Evolutionary conservation across 2,113 vertebrate species (phyloP), one percentile per base, ranked within the genome.

Genomic region (Synodontis membranacea): DNA sequence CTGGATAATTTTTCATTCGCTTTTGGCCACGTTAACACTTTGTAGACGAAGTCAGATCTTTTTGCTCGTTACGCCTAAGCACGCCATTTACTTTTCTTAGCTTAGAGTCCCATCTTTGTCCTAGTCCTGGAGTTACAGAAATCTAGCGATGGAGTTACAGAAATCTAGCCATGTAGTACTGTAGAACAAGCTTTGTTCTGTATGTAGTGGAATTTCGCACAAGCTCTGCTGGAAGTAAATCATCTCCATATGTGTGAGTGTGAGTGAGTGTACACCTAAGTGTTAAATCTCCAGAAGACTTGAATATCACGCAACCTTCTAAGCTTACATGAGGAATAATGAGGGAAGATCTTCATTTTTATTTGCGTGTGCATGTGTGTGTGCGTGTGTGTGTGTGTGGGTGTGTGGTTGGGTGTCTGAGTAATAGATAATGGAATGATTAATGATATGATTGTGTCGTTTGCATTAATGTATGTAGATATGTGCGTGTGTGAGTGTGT

Each of bases 1-100:
- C n/a, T 52, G 75, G 31, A 52, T 3, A 31, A 79, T 76, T 79
- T 72, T 79, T 78, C 74, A 66, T 66, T 85, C 21, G 19, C 21
- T 64, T 60, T 50, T 85, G 39, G 28, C 37, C 19, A 60, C 39
- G 17, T 46, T 42, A 76, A 28, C 46, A 54, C 39, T 54, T 56
- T 54, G n/a, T 78, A 2, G 31, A 50, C 19, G 34, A 42, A 31
- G 44, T 15, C 7, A 70, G 39, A 54, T 52, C 19, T 68, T 68
- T 64, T 10, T 39, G 12, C 46, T 83, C 7, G 31, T 68, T 64
- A 82, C 3, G 10, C 4, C 42, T 21, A 44, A 25, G 19, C 21
- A 34, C 19, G 52, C 4, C 25, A 44, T 23, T 66, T 9, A 54
- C 64, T 23, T 23, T 34, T 68, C 44, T 23, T 2, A 15, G 48